Evolutionary conservation across 2,888 invertebrate genomes (phyloP), one percentile per base, ranked within the genome.

Genomic region (Amiota mariae): DNA sequence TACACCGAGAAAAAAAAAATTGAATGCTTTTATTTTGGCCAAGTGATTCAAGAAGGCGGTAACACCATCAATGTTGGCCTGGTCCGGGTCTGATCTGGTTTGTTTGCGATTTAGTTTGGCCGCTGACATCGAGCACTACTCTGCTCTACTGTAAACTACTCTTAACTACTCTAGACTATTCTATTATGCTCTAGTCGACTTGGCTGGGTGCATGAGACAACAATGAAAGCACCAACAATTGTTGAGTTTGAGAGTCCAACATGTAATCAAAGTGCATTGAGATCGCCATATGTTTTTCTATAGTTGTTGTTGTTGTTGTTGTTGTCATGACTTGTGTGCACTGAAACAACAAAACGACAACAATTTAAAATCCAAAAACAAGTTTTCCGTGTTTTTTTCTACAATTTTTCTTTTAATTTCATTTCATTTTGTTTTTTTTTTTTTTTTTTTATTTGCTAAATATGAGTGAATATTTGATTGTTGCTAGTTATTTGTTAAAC

Each of bases 321-420:
- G 54, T 54, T 54, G 54, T 13, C 36, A 36, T 36, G 36, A 36
- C 36, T 36, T 54, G 54, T 15, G 15, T 54, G 54, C 54, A 54
- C 54, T 15, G n/a, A 54, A 54, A 15, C 54, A 54, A 10, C 54
- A 54, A 54, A 15, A 13, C n/a, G n/a, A 54, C 54, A 54, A 54
- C 13, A 12, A n/a, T n/a, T 12, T 12, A 54, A 15, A 54, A 54
- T 0, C 2, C 36, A 15, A 54, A 54, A 54, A 54, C 54, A 54
- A 54, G 54, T 54, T 54, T 54, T 54, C 15, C 54, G 15, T 54
- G 8, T 54, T 54, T 54, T 54, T 54, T 54, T 54, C 54, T 54
- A n/a, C 54, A 15, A 54, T 13, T 54, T 54, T 36, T 36, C 36
- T 36, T 36, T 36, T 36, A 36, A 6, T 36, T 36, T 36, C 6